Evolutionary conservation across 2,888 invertebrate genomes (phyloP).

Genomic region (Melanargia galathea): DNA sequence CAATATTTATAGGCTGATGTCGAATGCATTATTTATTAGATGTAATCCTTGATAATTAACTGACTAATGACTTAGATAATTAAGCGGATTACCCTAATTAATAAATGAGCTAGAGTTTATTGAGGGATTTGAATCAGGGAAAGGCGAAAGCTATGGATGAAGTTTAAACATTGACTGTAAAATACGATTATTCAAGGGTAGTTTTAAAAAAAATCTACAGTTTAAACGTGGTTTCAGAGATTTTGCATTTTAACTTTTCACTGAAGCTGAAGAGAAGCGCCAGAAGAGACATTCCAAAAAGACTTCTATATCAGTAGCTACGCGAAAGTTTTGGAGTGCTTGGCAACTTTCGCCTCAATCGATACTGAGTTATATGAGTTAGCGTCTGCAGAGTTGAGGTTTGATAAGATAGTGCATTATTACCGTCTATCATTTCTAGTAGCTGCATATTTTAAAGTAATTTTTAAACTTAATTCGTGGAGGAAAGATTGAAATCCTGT

Average conservation of each 20-base stretch:
- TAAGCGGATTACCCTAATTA: not conserved
- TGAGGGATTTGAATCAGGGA: no score
- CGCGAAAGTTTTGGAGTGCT: constrained; percentile 64
- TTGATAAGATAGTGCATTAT: constrained; percentile 68
- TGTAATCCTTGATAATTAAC: constrained; percentile 47
- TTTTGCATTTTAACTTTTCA: not conserved
- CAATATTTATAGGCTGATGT: constrained; percentile 56
- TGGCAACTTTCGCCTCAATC: constrained; percentile 64
- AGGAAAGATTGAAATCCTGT: not conserved
- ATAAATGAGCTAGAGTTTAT: not conserved
- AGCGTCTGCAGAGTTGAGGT: constrained; percentile 65
- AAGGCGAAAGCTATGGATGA: not conserved
- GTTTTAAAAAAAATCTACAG: not conserved
- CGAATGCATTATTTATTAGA: constrained; percentile 53
- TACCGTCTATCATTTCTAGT: not conserved
- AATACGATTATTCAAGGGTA: not conserved
- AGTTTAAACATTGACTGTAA: not conserved
- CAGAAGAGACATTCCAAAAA: constrained; percentile 23
- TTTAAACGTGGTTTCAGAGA: not conserved
- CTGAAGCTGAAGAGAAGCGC: not conserved
- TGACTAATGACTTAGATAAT: constrained; percentile 13
- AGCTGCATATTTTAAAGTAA: constrained; percentile 3
- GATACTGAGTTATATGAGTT: constrained; percentile 70
- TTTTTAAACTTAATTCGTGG: not conserved
- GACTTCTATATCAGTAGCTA: constrained; percentile 31